Evolutionary conservation across 2,113 vertebrate species (phyloP), one percentile per base, ranked within the genome.

Genomic region (Cathartes aura): DNA sequence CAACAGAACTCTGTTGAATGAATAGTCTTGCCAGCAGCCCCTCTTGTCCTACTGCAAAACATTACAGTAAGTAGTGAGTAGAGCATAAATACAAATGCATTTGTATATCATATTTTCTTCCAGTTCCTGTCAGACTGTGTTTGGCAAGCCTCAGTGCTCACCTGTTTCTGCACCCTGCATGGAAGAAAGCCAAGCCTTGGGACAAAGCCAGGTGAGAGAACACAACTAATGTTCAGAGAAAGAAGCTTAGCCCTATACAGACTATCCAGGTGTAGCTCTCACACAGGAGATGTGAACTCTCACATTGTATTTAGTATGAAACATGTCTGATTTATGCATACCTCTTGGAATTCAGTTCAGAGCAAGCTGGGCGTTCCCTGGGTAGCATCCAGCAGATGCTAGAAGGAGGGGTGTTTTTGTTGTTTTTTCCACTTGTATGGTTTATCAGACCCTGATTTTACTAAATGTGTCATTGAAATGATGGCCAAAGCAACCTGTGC

Each of bases 181-280:
- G 93, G 94, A 92, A 56, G 84, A 87, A 82, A 79, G 72, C 82
- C 96, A 88, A 68, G 42, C n/a, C 63, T 1, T 87, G 96, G 93
- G 89, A 52, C 82, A 89, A 43, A 66, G 89, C 84, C 96, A 96
- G 96, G 97, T 97, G 58, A 82, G 82, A 82, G 62, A 88, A 59
- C 17, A 43, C 67, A 94, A 55, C 63, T 88, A 17, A 70, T 26
- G 62, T 47, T 76, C 78, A 55, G 47, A 38, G 53, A 53, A 80
- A 45, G 66, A 50, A 56, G 42, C 73, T 64, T 23, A 82, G 78
- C 34, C 55, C 34, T 71, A 1, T 9, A 8, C 3, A 5, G 9
- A 4, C 3, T 1, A 13, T 64, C 36, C 62, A 45, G 74, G 40
- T 80, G 64, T 45, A 59, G 68, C 47, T 87, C 36, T 56, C 36